Evolutionary conservation across 2,888 invertebrate species (phyloP), one percentile per base, ranked within the genome.

Genomic region (Ophion costatus): DNA sequence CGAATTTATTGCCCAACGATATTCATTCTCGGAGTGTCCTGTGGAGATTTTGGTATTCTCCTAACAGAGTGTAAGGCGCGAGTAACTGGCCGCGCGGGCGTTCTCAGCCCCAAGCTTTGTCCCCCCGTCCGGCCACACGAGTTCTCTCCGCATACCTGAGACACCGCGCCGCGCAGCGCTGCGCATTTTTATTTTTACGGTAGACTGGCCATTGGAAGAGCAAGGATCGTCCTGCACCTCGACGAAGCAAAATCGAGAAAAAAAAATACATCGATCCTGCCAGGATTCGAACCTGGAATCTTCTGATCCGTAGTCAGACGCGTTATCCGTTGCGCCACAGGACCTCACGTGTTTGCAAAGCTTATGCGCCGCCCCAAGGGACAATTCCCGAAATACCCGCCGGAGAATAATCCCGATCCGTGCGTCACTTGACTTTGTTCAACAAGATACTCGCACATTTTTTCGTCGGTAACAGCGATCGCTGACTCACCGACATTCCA

Each of bases 241-340:
- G n/a, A 29, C 10, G 11, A 11, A 33, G 29, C 24, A n/a, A 70
- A 29, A 9, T 1, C 2, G n/a, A 33, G n/a, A 29, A n/a, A 56
- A 70, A 70, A 70, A 70, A 57, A 70, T 51, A n/a, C 0, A n/a
- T 7, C 91, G 91, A 91, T 91, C 91, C 90, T 92, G 91, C 91
- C 91, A 92, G 92, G 92, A 92, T 91, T 92, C 91, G 91, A 92
- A 91, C 91, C 95, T 95, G 95, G 95, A 95, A 95, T 95, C 95
- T 95, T 95, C 95, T 95, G 95, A 95, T 95, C 95, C 95, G 95
- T 95, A 95, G 95, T 95, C 95, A 96, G 95, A 95, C 95, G 86
- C 86, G 86, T 86, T 86, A 84, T 86, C 95, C 95, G 93, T 95
- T 95, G 95, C 95, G 95, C 95, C 95, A 95, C 95, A 95, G 94